Conservation (phyloP, 2,888 invertebrate genomes). For the Eristalis arbustorum region DNA sequence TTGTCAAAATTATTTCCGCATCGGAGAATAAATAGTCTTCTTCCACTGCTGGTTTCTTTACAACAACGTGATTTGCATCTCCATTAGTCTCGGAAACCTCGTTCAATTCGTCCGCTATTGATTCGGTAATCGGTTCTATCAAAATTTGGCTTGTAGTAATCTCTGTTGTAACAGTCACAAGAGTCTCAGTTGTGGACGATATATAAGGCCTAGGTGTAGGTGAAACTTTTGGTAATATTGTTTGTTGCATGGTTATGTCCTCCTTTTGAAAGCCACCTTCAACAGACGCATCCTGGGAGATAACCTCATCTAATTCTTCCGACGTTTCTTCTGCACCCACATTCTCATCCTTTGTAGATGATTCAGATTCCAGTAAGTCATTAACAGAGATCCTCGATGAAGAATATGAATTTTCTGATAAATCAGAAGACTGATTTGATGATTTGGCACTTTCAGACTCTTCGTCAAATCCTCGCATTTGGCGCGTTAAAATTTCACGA, state of each 20-base stretch:
- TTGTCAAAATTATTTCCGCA: neutral
- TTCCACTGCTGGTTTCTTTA: slow-evolving; percentile 18
- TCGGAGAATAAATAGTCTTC: neutral
- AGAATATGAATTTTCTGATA: neutral
- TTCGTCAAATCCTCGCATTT: slow-evolving; percentile 38
- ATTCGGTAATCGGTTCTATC: slow-evolving; percentile 5
- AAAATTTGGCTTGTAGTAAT: neutral
- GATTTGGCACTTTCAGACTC: neutral
- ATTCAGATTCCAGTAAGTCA: neutral
- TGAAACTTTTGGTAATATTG: neutral
- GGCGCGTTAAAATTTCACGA: slow-evolving; percentile 7
- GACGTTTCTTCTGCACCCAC: slow-evolving; percentile 70
- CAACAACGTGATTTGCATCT: slow-evolving; percentile 21
- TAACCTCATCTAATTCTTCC: slow-evolving; percentile 24
- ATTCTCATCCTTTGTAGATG: slow-evolving; percentile 32
- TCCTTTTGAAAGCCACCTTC: slow-evolving; percentile 15
- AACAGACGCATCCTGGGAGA: slow-evolving; percentile 21
- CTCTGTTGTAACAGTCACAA: neutral
- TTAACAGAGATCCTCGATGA: slow-evolving; percentile 37
- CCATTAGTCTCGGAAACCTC: neutral
- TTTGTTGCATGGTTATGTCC: neutral
- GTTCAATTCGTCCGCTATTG: slow-evolving; percentile 5
- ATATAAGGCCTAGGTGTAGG: slow-evolving; percentile 12
- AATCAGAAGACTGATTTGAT: neutral
- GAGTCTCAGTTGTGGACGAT: neutral